Conservation (phyloP, 1,140 invertebrate genomes). For the Drosophila melanica region DNA sequence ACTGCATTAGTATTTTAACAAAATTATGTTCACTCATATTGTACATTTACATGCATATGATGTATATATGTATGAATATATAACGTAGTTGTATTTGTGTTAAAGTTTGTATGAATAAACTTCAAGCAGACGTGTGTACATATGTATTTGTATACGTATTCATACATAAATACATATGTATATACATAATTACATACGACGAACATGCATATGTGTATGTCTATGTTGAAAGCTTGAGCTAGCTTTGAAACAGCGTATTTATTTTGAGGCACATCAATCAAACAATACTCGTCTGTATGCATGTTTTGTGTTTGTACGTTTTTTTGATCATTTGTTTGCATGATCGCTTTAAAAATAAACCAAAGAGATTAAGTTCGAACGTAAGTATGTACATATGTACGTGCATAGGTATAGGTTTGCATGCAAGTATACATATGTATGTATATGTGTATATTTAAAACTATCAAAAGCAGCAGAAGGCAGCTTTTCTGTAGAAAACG, state of each 20-base stretch:
- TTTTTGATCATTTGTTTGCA: constrained; percentile 19
- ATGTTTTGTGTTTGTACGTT: not conserved
- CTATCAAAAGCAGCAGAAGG: constrained; percentile 28
- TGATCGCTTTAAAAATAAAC: constrained; percentile 17
- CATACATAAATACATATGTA: constrained; percentile 20
- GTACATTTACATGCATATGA: not conserved
- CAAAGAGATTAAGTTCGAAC: constrained; percentile 20
- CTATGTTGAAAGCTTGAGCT: constrained; percentile 23
- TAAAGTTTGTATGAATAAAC: too few relatives aligned
- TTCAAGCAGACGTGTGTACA: too few relatives aligned
- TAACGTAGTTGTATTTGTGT: not conserved
- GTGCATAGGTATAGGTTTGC: not conserved
- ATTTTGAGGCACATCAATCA: constrained; percentile 44
- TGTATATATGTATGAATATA: not conserved
- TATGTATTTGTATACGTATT: not conserved
- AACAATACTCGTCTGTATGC: constrained; percentile 23
- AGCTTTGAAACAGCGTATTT: constrained; percentile 54
- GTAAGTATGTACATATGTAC: constrained; percentile 39
- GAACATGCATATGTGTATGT: constrained; percentile 39
- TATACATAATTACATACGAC: constrained; percentile 16
- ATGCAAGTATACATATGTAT: constrained; percentile 25
- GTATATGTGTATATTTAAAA: constrained; percentile 15
- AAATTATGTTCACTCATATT: not conserved
- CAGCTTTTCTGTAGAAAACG: constrained; percentile 60
- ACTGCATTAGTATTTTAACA: not conserved